Evolutionary conservation across 2,797 vertebrate genomes (phyloP).

Genomic region (Diplodus puntazzo): DNA sequence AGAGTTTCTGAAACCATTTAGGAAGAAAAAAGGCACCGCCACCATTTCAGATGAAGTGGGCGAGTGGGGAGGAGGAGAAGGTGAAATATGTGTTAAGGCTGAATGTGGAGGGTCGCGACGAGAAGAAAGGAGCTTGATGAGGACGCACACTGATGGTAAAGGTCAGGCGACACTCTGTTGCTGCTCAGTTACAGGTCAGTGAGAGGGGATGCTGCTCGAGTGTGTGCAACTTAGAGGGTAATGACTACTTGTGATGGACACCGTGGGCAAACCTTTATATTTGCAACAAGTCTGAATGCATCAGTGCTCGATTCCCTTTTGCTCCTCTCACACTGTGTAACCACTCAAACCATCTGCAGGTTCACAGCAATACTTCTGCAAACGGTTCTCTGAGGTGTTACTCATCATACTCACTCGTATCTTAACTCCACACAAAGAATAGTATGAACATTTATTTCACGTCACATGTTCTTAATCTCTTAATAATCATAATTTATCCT

Average conservation of each 20-base stretch:
- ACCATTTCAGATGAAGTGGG: not conserved
- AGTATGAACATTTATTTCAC: not conserved
- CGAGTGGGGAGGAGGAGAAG: slow-evolving; percentile 1
- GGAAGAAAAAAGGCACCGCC: not conserved
- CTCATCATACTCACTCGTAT: too few relatives aligned
- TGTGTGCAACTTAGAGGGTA: slow-evolving; percentile 50
- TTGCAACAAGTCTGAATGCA: slow-evolving; percentile 31
- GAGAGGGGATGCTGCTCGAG: slow-evolving; percentile 56
- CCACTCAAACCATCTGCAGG: not conserved
- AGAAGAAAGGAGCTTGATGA: slow-evolving; percentile 30
- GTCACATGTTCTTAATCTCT: too few relatives aligned
- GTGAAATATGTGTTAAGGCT: slow-evolving; percentile 1
- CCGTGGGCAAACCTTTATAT: slow-evolving; percentile 53
- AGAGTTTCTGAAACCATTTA: slow-evolving; percentile 14
- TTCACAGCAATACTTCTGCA: slow-evolving; percentile 7
- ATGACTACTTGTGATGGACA: slow-evolving; percentile 60
- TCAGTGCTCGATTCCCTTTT: slow-evolving; percentile 8
- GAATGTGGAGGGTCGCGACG: not conserved
- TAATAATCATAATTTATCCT: too few relatives aligned
- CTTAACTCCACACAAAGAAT: not conserved
- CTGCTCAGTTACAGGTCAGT: slow-evolving; percentile 65
- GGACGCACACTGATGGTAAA: slow-evolving; percentile 30
- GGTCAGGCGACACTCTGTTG: slow-evolving; percentile 6
- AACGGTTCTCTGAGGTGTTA: not conserved
- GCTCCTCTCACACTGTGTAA: not conserved